These are phyloP conservation scores for Dolomedes plantarius DNA, from an alignment of 2,888 invertebrate species.

Conservation along the genomic window DNA sequence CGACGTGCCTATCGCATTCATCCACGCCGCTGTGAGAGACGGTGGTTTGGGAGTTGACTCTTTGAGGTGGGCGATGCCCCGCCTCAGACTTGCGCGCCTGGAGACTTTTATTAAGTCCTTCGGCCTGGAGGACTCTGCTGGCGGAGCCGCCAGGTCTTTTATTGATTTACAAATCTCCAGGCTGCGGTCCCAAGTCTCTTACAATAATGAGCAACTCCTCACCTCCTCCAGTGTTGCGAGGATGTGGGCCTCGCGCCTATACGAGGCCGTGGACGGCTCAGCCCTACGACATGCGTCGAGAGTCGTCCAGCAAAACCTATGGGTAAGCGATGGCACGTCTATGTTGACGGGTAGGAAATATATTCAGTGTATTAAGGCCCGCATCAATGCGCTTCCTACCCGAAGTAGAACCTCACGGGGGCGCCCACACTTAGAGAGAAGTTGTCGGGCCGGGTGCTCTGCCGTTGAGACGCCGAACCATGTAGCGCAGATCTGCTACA, in stretches of 20 bases:
- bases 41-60: no score
- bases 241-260: no score
- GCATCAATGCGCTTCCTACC: no score
- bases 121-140: no score
- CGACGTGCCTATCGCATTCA: not conserved
- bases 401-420: not conserved
- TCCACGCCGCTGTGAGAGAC: not conserved
- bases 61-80: no score
- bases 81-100: not conserved
- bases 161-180: not conserved
- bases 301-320: no score
- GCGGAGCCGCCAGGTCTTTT: not conserved
- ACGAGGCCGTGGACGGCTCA: no score
- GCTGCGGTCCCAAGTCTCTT: not conserved
- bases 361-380: no score
- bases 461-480: not conserved
- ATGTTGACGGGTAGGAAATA: no score
- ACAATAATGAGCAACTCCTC: not conserved
- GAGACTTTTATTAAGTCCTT: not conserved
- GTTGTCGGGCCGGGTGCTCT: not conserved
- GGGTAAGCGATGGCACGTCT: no score
- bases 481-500: conserved; percentile 1
- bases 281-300: not conserved
- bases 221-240: no score
- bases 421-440: not conserved